Percentiles rank a stretch among this genome's conserved stretches.
Conservation (phyloP, 2,888 invertebrate species). For the Eretmocerus hayati region DNA sequence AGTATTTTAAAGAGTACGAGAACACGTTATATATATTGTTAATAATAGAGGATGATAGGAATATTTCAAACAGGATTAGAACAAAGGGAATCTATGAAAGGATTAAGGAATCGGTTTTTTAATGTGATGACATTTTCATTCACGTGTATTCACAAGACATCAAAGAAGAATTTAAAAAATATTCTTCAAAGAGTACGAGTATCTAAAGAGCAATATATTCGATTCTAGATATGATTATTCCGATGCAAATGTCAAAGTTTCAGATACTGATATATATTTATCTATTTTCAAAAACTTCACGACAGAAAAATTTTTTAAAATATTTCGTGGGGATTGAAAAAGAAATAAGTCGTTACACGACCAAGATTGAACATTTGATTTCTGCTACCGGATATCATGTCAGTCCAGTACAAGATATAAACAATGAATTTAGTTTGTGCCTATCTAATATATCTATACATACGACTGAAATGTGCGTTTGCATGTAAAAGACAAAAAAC, state of each 20-base stretch:
- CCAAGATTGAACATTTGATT: constrained; percentile 26
- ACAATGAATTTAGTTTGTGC: constrained; percentile 45
- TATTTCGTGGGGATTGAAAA: neutral
- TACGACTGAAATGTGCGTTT: constrained; percentile 43
- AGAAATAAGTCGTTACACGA: neutral
- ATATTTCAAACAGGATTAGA: constrained; percentile 5
- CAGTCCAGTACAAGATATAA: constrained; percentile 42
- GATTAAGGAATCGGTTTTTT: too few relatives aligned
- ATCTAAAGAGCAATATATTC: too few relatives aligned
- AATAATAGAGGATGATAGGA: constrained; percentile 20
- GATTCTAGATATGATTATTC: constrained; percentile 29
- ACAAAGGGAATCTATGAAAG: constrained; percentile 9
- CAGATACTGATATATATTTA: constrained; percentile 1
- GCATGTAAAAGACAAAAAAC: constrained; percentile 33
- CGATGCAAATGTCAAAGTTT: constrained; percentile 35
- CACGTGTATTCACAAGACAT: too few relatives aligned
- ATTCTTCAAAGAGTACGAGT: too few relatives aligned
- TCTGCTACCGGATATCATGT: constrained; percentile 32
- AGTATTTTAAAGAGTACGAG: constrained; percentile 19
- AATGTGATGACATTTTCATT: too few relatives aligned
- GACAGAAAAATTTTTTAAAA: constrained; percentile 19
- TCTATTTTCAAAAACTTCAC: neutral
- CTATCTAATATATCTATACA: constrained; percentile 46
- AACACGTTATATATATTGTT: too few relatives aligned
- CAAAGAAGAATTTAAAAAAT: too few relatives aligned